phyloP scores from a whole-genome alignment of 2,797 vertebrate species.

The Phataginus tricuspis region DNA sequence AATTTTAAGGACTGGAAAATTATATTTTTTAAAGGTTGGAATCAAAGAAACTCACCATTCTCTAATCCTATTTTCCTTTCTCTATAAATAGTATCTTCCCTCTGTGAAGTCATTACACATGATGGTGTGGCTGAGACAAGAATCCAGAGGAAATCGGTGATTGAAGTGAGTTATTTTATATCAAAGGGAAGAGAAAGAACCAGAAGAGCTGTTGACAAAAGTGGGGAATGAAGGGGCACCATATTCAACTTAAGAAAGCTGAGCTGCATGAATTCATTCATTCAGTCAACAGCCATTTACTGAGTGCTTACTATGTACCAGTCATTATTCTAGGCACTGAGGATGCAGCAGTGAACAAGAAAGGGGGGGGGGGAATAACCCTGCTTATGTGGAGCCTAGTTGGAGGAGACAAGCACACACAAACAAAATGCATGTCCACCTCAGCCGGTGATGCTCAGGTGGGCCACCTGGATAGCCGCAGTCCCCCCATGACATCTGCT shows the following conservation, averaged over 20 bases:
- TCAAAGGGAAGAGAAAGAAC: background rate
- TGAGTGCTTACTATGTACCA: background rate
- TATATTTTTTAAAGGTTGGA: background rate
- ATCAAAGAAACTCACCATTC: background rate
- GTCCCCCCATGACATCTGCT: background rate
- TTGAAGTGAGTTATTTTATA: background rate
- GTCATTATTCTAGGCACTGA: background rate
- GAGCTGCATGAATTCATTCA: background rate
- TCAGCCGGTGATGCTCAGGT: background rate
- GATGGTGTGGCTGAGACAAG: background rate
- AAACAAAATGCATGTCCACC: background rate
- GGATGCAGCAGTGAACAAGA: background rate
- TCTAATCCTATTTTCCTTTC: background rate
- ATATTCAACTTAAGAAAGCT: background rate
- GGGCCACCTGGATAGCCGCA: background rate
- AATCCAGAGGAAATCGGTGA: background rate
- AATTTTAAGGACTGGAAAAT: background rate
- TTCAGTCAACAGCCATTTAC: background rate
- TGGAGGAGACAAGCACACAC: background rate
- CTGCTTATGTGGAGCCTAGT: background rate
- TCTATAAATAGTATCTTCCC: background rate
- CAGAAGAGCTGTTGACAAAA: background rate
- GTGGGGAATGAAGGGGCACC: too few species aligned
- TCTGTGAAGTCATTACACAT: background rate
- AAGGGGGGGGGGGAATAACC: too few species aligned